Evolutionary conservation across 2,113 vertebrate genomes (phyloP).

Genomic region (Pica pica): DNA sequence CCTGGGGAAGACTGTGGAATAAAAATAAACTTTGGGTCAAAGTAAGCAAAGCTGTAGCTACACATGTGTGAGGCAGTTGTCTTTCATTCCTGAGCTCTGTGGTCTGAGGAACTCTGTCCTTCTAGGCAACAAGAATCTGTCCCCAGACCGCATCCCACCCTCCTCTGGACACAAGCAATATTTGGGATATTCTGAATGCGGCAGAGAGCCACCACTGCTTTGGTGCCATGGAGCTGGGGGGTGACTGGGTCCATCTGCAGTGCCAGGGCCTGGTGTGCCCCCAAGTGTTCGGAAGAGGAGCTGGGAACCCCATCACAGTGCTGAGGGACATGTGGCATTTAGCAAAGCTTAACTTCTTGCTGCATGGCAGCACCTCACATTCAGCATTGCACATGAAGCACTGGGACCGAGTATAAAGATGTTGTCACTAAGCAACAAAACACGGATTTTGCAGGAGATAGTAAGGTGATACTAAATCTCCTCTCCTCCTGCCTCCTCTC

Average conservation of each 20-base stretch:
- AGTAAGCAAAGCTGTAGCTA: background rate
- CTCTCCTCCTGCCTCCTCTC: background rate
- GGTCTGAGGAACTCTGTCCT: background rate
- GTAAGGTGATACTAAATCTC: background rate
- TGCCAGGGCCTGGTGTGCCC: background rate
- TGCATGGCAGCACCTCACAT: background rate
- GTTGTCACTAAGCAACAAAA: slow-evolving; percentile 45
- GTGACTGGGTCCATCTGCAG: background rate
- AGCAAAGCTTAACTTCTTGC: background rate
- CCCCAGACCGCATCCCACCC: background rate
- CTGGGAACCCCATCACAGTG: background rate
- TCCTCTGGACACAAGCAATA: background rate
- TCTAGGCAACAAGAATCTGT: background rate
- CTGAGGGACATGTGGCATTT: background rate
- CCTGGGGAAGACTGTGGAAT: background rate
- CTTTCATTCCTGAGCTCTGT: background rate
- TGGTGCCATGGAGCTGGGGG: background rate
- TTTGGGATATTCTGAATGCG: background rate
- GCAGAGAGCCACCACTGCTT: background rate
- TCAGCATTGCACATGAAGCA: background rate
- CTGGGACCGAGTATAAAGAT: background rate
- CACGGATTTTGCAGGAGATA: background rate
- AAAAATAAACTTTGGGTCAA: background rate
- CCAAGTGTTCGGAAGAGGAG: background rate
- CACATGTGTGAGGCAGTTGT: background rate